Conservation (phyloP, 2,888 invertebrate species). For the Carpatolechia fugitivella region DNA sequence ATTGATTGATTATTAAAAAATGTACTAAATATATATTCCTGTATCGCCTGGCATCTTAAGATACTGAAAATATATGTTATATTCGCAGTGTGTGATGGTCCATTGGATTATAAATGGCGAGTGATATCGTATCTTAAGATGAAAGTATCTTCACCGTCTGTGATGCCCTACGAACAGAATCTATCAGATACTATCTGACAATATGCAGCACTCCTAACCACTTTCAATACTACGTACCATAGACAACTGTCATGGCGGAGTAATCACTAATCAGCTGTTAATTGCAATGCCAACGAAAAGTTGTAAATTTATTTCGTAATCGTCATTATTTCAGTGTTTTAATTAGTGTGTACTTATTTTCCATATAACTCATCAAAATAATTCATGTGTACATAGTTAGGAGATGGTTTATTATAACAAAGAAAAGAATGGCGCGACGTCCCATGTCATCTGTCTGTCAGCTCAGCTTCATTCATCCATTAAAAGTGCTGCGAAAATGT, state of each 20-base stretch:
- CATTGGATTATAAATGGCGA: too few relatives aligned
- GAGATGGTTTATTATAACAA: slow-evolving; percentile 28
- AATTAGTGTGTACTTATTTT: slow-evolving; percentile 29
- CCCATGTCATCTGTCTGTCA: slow-evolving; percentile 69
- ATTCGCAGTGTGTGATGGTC: too few relatives aligned
- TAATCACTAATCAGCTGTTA: slow-evolving; percentile 78
- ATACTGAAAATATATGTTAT: too few relatives aligned
- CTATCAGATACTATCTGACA: too few relatives aligned
- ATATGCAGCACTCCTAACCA: too few relatives aligned
- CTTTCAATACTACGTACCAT: slow-evolving; percentile 21
- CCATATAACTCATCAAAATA: slow-evolving; percentile 24
- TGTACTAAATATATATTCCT: too few relatives aligned
- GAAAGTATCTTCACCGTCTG: too few relatives aligned
- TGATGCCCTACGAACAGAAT: not conserved
- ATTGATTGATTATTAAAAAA: too few relatives aligned
- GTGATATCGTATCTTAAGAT: too few relatives aligned
- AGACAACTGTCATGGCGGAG: slow-evolving; percentile 68
- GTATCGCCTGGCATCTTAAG: too few relatives aligned
- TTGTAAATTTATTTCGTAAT: slow-evolving; percentile 43
- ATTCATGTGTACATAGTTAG: slow-evolving; percentile 26
- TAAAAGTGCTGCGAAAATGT: slow-evolving; percentile 73
- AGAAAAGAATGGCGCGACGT: slow-evolving; percentile 72
- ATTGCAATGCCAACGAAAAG: slow-evolving; percentile 65
- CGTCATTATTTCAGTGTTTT: slow-evolving; percentile 30
- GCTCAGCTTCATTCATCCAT: slow-evolving; percentile 68